A percentile compares a stretch with the other conserved stretches of the same genome.
These are phyloP conservation scores for Heliothis peltigera DNA, from an alignment of 2,888 invertebrate genomes.

Conservation along the genomic window DNA sequence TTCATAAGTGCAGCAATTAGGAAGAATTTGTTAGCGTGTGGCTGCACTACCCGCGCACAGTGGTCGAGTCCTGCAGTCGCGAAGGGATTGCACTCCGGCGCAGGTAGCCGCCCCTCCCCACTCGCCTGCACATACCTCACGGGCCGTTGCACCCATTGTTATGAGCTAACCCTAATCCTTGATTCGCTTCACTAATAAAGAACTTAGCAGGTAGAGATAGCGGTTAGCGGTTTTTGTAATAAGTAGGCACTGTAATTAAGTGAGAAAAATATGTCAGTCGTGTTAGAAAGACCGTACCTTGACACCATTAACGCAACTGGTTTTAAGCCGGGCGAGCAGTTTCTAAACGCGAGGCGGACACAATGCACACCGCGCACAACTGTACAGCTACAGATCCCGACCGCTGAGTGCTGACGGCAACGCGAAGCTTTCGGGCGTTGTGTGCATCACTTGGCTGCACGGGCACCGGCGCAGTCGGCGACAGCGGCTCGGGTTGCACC, in stretches of 20 bases:
- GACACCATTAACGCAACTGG: slow-evolving; percentile 54
- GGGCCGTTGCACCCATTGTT: slow-evolving; percentile 19
- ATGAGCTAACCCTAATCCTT: background rate
- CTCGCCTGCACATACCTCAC: slow-evolving; percentile 1
- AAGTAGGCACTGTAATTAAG: slow-evolving; percentile 11
- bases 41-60: too few species aligned
- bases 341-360: slow-evolving; percentile 45
- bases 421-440: background rate
- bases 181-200: background rate
- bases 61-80: background rate
- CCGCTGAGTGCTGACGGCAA: background rate
- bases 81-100: background rate
- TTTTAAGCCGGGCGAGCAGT: slow-evolving; percentile 33
- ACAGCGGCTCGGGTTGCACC: slow-evolving; percentile 17
- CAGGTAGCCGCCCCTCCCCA: slow-evolving; percentile 14
- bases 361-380: slow-evolving; percentile 30
- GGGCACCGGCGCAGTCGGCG: slow-evolving; percentile 14
- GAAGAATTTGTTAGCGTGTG: too few species aligned
- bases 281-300: slow-evolving; percentile 46
- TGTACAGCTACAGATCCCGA: slow-evolving; percentile 7
- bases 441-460: slow-evolving; percentile 19
- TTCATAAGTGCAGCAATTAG: too few species aligned
- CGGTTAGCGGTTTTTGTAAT: background rate
- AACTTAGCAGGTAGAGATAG: background rate
- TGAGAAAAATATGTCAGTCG: slow-evolving; percentile 31